Evolutionary conservation across 2,888 invertebrate genomes (phyloP), one percentile per base, ranked within the genome.

Genomic region (Holacanthella duospinosa): DNA sequence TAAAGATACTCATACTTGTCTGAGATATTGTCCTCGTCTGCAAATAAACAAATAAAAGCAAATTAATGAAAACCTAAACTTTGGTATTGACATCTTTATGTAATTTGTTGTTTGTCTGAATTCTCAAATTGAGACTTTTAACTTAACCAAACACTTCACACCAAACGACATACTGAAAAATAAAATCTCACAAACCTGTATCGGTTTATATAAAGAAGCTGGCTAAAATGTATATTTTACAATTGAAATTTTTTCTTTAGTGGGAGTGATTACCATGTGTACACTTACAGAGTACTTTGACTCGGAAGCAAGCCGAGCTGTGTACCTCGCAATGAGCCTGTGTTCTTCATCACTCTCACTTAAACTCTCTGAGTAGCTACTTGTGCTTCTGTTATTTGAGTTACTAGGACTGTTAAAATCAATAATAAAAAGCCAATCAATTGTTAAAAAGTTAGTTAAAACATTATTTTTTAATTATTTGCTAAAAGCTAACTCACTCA

Each of bases 301-400:
- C 78, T 94, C 93, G 74, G 94, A 94, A 12, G 96, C 95, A 64
- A 99, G 81, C 72, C 95, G 83, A 9, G 95, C 94, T 1, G 97
- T 94, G 79, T 99, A 99, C 74, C 95, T 82, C 55, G 96, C 96
- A 76, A 99, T 99, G 67, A 99, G 83, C 66, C 94, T 84, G 78
- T 96, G 96, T 76, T 96, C 96, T 77, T 96, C 96, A 77, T 95
- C 94, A 43, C 77, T 74, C 81, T 85, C 67, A 81, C 82, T 63
- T 57, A 75, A 73, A 67, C 77, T 77, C 21, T 75, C 75, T 44
- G 76, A 74, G 63, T 76, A 76, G 64, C 68, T 66, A 60, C 63
- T 21, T 4, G 19, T 48, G 48, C 48, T 48, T 48, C n/a, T 48
- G 48, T 48, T 48, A 48, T 21, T 48, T 4, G 21, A 21, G 21